phyloP scores from a whole-genome alignment of 2,113 vertebrate species.

The Cnemophilus loriae region DNA sequence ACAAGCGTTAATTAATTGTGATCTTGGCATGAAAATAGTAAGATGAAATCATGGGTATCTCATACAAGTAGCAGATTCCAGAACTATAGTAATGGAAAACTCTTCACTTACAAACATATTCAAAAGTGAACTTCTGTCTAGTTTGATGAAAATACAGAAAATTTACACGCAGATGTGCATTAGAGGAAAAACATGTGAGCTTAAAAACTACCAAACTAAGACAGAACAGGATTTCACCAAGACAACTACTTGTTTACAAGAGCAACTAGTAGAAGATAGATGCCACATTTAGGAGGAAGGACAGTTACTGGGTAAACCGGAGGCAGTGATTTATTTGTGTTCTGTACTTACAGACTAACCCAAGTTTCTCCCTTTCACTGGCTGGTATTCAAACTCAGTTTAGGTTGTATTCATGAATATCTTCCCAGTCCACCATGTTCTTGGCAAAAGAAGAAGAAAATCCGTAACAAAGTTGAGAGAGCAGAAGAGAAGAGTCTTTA shows the following conservation, averaged over 20 bases:
- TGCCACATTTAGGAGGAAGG: neutral
- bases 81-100: neutral
- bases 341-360: slow-evolving; percentile 6
- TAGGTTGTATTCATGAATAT: neutral
- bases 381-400: slow-evolving; percentile 2
- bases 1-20: neutral
- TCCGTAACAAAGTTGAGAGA: neutral
- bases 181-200: neutral
- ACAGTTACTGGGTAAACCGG: neutral
- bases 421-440: neutral
- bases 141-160: neutral
- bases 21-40: neutral
- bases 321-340: neutral
- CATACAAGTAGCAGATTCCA: neutral
- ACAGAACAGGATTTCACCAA: neutral
- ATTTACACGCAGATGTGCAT: neutral
- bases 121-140: neutral
- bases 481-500: neutral
- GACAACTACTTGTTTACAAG: neutral
- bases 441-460: slow-evolving; percentile 6
- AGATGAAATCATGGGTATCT: neutral
- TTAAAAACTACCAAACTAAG: neutral
- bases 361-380: slow-evolving; percentile 26
- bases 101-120: neutral
- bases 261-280: neutral